Evolutionary conservation across 2,888 invertebrate species (phyloP).

Genomic region (Rhingia rostrata): DNA sequence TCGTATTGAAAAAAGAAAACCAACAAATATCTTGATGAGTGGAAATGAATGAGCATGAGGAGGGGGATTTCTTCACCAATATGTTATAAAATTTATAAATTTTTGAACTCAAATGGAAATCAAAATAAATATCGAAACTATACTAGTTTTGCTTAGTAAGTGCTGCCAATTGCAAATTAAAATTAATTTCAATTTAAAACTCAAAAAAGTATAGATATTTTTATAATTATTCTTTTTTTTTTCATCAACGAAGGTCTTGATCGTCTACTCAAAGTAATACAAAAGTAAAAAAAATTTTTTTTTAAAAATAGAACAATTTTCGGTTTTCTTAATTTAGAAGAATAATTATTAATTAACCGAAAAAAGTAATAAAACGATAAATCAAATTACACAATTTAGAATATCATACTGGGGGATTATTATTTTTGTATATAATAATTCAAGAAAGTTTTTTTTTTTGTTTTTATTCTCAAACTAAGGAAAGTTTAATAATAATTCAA

Average conservation of each 20-base stretch:
- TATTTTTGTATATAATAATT: conserved; percentile 65
- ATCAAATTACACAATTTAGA: conserved; percentile 67
- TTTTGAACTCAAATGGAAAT: conserved; percentile 12
- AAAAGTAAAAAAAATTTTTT: conserved; percentile 61
- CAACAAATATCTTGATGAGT: conserved; percentile 35
- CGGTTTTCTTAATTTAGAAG: conserved; percentile 23
- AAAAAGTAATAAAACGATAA: conserved; percentile 38
- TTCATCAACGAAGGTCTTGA: conserved; percentile 57
- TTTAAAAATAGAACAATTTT: conserved; percentile 43
- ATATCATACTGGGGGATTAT: conserved; percentile 67
- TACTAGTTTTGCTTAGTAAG: conserved; percentile 64
- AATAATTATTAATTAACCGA: conserved; percentile 10
- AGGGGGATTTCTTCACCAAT: conserved; percentile 14
- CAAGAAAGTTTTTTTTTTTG: conserved; percentile 68
- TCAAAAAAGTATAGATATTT: conserved; percentile 13
- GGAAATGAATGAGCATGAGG: conserved; percentile 35
- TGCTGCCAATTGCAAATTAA: conserved; percentile 74
- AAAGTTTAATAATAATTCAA: conserved; percentile 49
- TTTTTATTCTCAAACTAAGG: conserved; percentile 63
- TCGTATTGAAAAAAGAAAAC: conserved; percentile 12
- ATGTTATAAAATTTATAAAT: conserved; percentile 2
- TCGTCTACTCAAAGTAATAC: conserved; percentile 56
- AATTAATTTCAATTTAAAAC: conserved; percentile 56
- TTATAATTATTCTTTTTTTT: conserved; percentile 29
- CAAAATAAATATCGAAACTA: conserved; percentile 32